These are phyloP conservation scores for Lymantria monacha DNA, from an alignment of 2,888 invertebrate species.

Conservation along the genomic window DNA sequence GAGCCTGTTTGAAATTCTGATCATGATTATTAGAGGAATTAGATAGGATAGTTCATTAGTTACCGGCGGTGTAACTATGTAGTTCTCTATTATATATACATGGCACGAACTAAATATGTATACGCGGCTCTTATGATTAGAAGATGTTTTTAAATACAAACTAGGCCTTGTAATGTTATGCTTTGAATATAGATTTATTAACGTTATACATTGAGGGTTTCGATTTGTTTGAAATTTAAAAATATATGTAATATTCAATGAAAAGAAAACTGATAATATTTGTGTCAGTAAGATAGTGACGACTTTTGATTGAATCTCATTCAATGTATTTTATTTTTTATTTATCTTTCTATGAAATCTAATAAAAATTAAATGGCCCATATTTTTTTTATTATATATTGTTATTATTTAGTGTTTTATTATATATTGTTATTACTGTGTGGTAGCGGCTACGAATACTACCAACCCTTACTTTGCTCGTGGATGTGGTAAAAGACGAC, in stretches of 20 bases:
- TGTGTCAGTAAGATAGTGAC: not conserved
- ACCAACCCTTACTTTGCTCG: too few relatives aligned
- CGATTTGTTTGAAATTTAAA: not conserved
- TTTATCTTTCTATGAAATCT: too few relatives aligned
- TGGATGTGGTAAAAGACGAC: too few relatives aligned
- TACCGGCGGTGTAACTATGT: not conserved
- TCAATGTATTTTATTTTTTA: too few relatives aligned
- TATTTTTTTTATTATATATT: too few relatives aligned
- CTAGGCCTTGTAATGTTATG: not conserved
- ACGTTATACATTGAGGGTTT: not conserved
- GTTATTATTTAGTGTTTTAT: too few relatives aligned
- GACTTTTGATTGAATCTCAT: too few relatives aligned
- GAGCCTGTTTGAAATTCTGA: constrained; percentile 28
- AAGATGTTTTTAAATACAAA: not conserved
- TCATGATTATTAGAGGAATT: constrained; percentile 37
- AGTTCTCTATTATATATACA: not conserved
- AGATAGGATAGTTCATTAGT: constrained; percentile 30
- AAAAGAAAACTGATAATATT: not conserved
- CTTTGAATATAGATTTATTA: not conserved
- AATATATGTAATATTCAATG: not conserved
- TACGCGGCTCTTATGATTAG: constrained; percentile 3
- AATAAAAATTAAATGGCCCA: too few relatives aligned
- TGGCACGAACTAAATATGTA: not conserved
- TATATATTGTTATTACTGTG: too few relatives aligned
- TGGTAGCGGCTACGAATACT: too few relatives aligned